Evolutionary conservation across 2,888 invertebrate genomes (phyloP).

Genomic region (Lepidocyrtinus sp.): DNA sequence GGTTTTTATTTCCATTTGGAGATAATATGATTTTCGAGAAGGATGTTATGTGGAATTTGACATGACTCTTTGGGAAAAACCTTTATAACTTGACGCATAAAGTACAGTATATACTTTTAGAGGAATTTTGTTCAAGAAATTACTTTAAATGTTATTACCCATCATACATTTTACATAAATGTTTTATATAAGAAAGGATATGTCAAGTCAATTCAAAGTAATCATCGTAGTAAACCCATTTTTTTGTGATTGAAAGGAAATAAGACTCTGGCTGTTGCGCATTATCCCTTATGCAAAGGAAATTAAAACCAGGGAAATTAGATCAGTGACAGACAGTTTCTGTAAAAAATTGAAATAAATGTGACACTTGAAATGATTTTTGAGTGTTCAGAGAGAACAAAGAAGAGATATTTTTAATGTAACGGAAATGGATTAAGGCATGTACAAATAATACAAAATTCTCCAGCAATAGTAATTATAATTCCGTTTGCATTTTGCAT

Average conservation of each 20-base stretch:
- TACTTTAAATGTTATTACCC: conserved; percentile 45
- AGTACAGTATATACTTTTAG: background rate
- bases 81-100: conserved; percentile 12
- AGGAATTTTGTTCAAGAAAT: too few species aligned
- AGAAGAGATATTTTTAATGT: conserved; percentile 21
- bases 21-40: conserved; percentile 7
- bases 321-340: conserved; percentile 42
- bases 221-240: conserved; percentile 43
- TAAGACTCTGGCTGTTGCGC: too few species aligned
- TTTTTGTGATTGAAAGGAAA: too few species aligned
- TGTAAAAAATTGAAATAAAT: conserved; percentile 41
- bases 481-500: background rate
- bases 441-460: too few species aligned
- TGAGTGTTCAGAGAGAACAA: conserved; percentile 13
- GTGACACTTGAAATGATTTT: conserved; percentile 51
- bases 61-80: background rate
- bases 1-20: too few species aligned
- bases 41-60: too few species aligned
- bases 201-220: conserved; percentile 47
- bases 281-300: conserved; percentile 25
- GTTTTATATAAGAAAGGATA: too few species aligned
- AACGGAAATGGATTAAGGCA: too few species aligned
- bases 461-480: background rate
- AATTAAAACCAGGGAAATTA: conserved; percentile 50
- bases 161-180: too few species aligned